Conservation (phyloP, 1,140 invertebrate genomes). For the Trichonephila inaurata region DNA sequence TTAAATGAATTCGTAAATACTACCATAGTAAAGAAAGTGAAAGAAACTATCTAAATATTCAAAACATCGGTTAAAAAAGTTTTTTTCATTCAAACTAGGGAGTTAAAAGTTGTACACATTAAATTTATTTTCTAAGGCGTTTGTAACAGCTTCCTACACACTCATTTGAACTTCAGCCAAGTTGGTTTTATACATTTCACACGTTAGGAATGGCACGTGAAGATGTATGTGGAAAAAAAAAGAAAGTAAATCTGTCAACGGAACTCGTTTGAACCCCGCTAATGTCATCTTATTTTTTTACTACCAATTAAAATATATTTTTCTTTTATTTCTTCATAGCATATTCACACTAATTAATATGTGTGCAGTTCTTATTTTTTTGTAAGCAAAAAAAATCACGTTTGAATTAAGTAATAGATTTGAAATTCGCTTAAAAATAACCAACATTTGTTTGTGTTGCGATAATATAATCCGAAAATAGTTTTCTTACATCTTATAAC, state of each 20-base stretch:
- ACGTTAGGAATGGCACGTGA: not conserved
- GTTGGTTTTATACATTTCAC: not conserved
- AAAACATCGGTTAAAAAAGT: too few relatives aligned
- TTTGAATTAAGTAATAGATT: too few relatives aligned
- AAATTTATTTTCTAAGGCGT: not conserved
- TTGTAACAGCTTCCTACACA: not conserved
- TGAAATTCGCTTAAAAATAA: too few relatives aligned
- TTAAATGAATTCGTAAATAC: too few relatives aligned
- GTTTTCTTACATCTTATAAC: too few relatives aligned
- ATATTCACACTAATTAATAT: not conserved
- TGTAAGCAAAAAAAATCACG: not conserved
- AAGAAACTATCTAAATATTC: too few relatives aligned
- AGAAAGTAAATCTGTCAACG: not conserved
- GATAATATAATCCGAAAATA: too few relatives aligned
- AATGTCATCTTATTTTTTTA: not conserved
- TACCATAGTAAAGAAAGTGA: too few relatives aligned
- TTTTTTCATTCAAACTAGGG: too few relatives aligned
- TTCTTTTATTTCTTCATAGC: not conserved
- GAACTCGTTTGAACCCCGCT: not conserved
- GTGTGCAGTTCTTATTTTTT: not conserved
- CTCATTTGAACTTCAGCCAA: not conserved
- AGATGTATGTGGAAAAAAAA: not conserved
- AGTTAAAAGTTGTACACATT: not conserved
- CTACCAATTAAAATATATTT: not conserved
- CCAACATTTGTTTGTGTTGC: too few relatives aligned